Evolutionary conservation across 2,797 vertebrate genomes (phyloP), one percentile per base, ranked within the genome.

Genomic region (Diplodus puntazzo): DNA sequence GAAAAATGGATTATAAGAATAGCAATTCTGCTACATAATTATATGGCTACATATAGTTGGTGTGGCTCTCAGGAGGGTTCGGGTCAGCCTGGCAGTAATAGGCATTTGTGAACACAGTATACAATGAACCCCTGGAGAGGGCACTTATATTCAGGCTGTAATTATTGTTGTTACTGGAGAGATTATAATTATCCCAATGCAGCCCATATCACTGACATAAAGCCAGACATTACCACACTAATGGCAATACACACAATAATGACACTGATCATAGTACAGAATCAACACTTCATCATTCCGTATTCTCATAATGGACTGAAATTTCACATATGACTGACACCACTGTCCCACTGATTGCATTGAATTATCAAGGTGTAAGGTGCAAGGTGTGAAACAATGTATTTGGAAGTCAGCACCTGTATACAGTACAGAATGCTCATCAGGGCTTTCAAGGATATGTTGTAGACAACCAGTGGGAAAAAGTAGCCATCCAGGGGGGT

Each of bases 101-200:
- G 55, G 27, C n/a, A 18, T 77, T 63, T 71, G 23, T 78, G 73
- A 77, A 52, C 68, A 74, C 61, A 59, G 23, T 62, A 82, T 63
- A 70, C 55, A 71, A 53, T 13, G n/a, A 69, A 69, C 43, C 63
- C 73, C 76, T 2, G 60, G n/a, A 25, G 53, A 59, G 46, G 30
- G 54, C 85, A 48, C 12, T 82, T 85, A 77, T 84, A 81, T 82
- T 91, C 85, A 87, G 58, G 0, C 62, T 50, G 2, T 83, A 93
- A 92, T 90, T 81, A 82, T 55, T 82, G 76, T 84, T 90, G 72
- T 85, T 83, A 42, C 63, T 74, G 66, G 20, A 70, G 12, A 66
- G 34, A 83, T 60, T 77, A 69, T 77, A 87, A 87, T 92, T 73
- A 84, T 75, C 43, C 45, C 39, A 14, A 72, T 69, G 20, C 45